Evolutionary conservation across 2,797 vertebrate species (phyloP).

Genomic region (Leptodactylus fallax): DNA sequence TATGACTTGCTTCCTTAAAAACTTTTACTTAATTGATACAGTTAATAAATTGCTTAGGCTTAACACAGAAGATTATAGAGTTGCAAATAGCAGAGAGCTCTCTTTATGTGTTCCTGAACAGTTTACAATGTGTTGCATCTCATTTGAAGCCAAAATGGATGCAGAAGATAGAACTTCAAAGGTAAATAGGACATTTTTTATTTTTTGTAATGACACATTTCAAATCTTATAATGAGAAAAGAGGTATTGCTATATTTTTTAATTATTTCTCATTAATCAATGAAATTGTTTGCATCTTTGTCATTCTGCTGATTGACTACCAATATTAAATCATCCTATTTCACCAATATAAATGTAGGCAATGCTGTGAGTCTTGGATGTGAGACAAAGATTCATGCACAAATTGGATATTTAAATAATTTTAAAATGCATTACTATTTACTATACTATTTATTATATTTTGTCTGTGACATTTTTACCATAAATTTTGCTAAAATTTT

Average conservation of each 20-base stretch:
- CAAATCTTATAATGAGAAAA: not conserved
- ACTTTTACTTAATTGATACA: not conserved
- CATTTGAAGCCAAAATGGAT: not conserved
- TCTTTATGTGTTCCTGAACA: not conserved
- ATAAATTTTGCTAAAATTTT: too few relatives aligned
- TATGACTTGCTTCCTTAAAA: not conserved
- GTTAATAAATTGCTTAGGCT: not conserved
- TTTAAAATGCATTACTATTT: too few relatives aligned
- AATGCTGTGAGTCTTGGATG: not conserved
- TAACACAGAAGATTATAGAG: constrained; percentile 1
- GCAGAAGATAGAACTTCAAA: constrained; percentile 14
- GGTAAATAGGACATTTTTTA: not conserved
- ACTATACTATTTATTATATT: too few relatives aligned
- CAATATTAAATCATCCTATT: too few relatives aligned
- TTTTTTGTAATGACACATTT: not conserved
- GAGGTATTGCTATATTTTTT: not conserved
- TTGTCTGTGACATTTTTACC: too few relatives aligned
- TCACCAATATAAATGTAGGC: too few relatives aligned
- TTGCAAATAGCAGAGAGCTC: not conserved
- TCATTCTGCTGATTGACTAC: not conserved
- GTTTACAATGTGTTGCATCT: not conserved
- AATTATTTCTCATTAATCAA: not conserved
- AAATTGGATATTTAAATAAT: too few relatives aligned
- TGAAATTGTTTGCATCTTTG: not conserved
- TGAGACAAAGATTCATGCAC: too few relatives aligned